A percentile compares a stretch with the other conserved stretches of the same genome.
Conservation (phyloP, 1,140 invertebrate genomes). For the Drosophila bifasciata region DNA sequence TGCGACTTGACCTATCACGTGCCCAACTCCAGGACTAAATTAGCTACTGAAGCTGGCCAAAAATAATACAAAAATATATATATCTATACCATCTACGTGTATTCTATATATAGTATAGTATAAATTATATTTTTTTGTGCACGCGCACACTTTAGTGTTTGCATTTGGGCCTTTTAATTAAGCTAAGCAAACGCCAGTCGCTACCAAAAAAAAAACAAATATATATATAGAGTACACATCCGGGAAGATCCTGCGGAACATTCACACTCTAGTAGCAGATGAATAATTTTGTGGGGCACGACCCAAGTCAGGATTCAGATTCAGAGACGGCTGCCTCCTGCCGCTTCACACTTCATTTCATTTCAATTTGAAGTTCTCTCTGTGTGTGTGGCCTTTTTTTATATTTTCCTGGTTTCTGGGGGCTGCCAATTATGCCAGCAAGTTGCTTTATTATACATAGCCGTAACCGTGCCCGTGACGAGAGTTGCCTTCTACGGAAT, state of each 20-base stretch:
- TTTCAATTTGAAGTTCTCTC: constrained; percentile 71
- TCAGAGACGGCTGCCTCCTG: constrained; percentile 18
- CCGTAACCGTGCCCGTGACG: background rate
- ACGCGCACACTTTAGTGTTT: constrained; percentile 51
- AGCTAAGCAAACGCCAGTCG: constrained; percentile 60
- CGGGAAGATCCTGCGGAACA: background rate
- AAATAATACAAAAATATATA: constrained; percentile 17
- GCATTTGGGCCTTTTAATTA: constrained; percentile 68
- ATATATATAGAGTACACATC: constrained; percentile 24
- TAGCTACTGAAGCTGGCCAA: background rate
- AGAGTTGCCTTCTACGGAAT: constrained; percentile 38
- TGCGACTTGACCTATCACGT: constrained; percentile 16
- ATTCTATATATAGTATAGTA: constrained; percentile 16
- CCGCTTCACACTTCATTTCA: constrained; percentile 71
- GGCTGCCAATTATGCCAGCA: constrained; percentile 70
- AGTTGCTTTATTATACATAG: constrained; percentile 73
- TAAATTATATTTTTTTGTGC: constrained; percentile 36
- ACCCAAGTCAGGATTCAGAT: constrained; percentile 17
- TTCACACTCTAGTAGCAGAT: background rate
- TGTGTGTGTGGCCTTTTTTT: constrained; percentile 28
- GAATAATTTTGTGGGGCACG: background rate
- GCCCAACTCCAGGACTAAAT: constrained; percentile 13
- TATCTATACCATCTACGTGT: background rate
- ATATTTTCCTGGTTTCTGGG: constrained; percentile 35
- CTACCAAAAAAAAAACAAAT: constrained; percentile 51